phyloP scores from a whole-genome alignment of 1,140 invertebrate species.

The Nomia melanderi region DNA sequence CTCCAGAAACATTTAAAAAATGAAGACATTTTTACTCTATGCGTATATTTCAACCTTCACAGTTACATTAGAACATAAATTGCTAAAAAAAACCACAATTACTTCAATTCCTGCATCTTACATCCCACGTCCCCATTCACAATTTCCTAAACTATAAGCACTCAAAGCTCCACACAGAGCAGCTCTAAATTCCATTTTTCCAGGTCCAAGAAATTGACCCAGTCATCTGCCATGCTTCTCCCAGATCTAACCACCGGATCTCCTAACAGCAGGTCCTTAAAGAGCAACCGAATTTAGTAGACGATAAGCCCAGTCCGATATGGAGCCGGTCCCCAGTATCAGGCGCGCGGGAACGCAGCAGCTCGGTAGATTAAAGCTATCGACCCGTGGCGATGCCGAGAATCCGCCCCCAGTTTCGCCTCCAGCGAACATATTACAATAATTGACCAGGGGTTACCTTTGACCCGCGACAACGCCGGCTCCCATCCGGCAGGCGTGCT shows the following conservation, averaged over 20 bases:
- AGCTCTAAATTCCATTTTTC: no score
- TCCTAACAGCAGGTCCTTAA: neutral
- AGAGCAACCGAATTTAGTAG: neutral
- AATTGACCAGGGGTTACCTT: slow-evolving; percentile 37
- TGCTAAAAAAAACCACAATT: no score
- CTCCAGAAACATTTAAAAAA: no score
- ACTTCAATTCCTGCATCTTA: no score
- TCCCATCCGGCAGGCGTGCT: slow-evolving; percentile 3
- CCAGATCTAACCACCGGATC: neutral
- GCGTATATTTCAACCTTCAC: no score
- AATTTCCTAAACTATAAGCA: no score
- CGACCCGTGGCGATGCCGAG: neutral
- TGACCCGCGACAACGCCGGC: slow-evolving; percentile 7
- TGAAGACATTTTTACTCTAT: no score
- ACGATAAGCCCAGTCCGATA: neutral
- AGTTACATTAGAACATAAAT: no score
- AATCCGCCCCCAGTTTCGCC: neutral
- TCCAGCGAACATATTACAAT: slow-evolving; percentile 30
- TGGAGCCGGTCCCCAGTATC: neutral
- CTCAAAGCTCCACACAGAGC: no score
- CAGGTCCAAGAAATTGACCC: no score
- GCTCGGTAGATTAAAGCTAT: neutral
- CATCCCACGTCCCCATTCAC: no score
- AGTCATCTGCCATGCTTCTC: no score
- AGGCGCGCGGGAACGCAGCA: neutral